Conservation (phyloP, 2,113 vertebrate species). For the Ictidomys tridecemlineatus region DNA sequence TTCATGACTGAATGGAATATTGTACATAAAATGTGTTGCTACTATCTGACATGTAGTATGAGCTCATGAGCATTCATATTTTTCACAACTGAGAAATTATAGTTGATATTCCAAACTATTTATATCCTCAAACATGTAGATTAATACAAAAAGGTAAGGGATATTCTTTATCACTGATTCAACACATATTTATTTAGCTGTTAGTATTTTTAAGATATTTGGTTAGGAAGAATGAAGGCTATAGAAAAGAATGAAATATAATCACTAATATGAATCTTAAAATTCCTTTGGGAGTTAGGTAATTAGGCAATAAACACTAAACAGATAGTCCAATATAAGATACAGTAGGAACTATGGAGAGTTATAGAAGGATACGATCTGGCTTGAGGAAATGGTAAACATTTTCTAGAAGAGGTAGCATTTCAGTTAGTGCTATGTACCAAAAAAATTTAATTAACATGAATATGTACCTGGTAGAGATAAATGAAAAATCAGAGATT, state of each 20-base stretch:
- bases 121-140: not conserved
- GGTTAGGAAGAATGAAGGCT: not conserved
- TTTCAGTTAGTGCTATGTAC: not conserved
- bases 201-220: not conserved
- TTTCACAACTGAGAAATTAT: not conserved
- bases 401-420: not conserved
- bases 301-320: not conserved
- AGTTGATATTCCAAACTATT: not conserved
- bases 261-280: not conserved
- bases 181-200: not conserved
- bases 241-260: constrained; percentile 6
- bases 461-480: not conserved
- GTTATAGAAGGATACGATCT: not conserved
- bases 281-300: not conserved
- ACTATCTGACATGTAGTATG: not conserved
- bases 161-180: not conserved
- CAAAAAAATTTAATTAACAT: not conserved
- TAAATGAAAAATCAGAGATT: not conserved
- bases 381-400: not conserved
- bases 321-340: not conserved
- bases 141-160: not conserved
- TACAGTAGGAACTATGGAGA: not conserved
- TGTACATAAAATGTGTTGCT: not conserved
- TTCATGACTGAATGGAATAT: not conserved
- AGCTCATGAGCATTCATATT: not conserved